These are phyloP conservation scores for Ictalurus furcatus DNA, from an alignment of 2,113 vertebrate genomes.

Conservation along the genomic window DNA sequence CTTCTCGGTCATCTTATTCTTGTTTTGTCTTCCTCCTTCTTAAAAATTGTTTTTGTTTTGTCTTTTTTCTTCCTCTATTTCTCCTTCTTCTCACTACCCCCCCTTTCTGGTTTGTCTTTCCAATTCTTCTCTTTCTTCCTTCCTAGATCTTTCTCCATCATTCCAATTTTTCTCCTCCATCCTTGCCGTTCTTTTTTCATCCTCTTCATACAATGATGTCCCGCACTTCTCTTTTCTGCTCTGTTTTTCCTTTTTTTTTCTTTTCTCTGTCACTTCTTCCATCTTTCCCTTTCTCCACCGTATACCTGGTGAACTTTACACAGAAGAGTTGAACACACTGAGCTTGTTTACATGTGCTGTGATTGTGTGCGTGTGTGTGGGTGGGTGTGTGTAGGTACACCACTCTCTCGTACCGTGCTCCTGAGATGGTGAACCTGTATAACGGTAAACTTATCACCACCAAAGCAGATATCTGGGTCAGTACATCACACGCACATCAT, in stretches of 20 bases:
- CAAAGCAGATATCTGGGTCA: constrained; percentile 87
- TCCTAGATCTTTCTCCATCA: neutral
- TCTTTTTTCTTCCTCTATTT: neutral
- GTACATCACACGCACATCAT: neutral
- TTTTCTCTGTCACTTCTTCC: neutral
- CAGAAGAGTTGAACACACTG: neutral
- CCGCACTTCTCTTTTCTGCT: neutral
- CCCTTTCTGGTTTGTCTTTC: neutral
- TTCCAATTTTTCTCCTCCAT: neutral
- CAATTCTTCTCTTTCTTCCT: neutral
- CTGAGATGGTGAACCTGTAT: constrained; percentile 99
- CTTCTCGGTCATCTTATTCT: neutral
- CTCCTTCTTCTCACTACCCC: neutral
- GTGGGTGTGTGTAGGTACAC: constrained; percentile 82
- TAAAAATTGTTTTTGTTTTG: neutral
- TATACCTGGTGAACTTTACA: no score
- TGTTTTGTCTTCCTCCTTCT: neutral
- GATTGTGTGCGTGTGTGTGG: constrained; percentile 5
- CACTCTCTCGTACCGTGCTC: constrained; percentile 93
- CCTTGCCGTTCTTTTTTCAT: neutral
- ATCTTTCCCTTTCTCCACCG: neutral
- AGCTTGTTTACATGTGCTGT: neutral
- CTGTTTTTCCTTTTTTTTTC: neutral
- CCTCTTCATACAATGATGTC: neutral
- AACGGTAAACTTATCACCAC: constrained; percentile 96